Evolutionary conservation across 2,888 invertebrate species (phyloP), one percentile per base, ranked within the genome.

Genomic region (Cryptophagus acutangulus): DNA sequence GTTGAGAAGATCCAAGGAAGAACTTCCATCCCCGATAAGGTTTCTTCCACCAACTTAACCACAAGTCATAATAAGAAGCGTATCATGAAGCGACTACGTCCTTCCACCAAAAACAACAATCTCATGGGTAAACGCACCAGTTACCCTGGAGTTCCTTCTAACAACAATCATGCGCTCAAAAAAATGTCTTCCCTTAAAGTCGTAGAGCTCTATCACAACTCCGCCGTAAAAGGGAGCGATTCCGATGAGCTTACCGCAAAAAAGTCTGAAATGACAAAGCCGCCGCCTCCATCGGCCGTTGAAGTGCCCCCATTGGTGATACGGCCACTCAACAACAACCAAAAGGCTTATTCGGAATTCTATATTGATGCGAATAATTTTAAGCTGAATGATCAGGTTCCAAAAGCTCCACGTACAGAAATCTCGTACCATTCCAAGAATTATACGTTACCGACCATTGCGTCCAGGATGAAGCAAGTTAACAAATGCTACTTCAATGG

Each of bases 391-490:
- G 57, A 53, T 39, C 49, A 57, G 18, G 52, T 54, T 33, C 57
- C 55, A 6, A 42, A 51, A 29, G 56, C 57, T 1, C 55, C 57
- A 4, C 49, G 57, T 30, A 49, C 46, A 9, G 46, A 43, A 5
- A 41, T 45, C 35, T 49, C 41, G 41, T 49, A 45, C 41, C 56
- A 46, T 33, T 52, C 52, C n/a, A 64, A 51, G 40, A 67, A 60
- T 18, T 82, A 82, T 58, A 78, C 80, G 61, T 56, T 74, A 59
- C 81, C 82, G 2, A 82, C 82, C 0, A 74, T 78, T n/a, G 74
- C 82, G 0, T 82, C 82, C 0, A 76, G 74, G 58, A 72, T 80
- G 73, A 82, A 81, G 58, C 76, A 76, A 57, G 74, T 75, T 0
- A 74, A 74, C 17, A 71, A 73, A 57, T 72, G 74, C 6, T 76